Base-by-base conservation (phyloP, 2,888 invertebrate species). In the Blastobasis lacticolella region DNA sequence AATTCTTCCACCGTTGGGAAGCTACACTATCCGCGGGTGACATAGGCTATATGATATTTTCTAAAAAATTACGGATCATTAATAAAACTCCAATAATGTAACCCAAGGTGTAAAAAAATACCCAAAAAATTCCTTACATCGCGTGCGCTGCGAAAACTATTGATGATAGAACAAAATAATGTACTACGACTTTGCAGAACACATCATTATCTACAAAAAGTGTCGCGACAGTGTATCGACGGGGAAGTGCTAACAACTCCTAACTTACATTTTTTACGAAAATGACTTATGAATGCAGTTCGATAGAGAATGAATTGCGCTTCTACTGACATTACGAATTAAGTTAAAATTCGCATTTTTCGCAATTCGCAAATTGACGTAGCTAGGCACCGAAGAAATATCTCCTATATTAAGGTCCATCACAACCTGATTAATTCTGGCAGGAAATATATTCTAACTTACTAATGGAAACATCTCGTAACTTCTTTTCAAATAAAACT, bases 281-380 rank as follows among this genome's bases (percentile, higher is more conserved):
- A 48, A 48, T 38, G 48, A 48, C 48, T 38, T 48, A 10, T 48
- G 48, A 48, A 48, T 40, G 48, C 48, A 48, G 48, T 48, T 48
- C 48, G 48, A 48, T 40, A 48, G 48, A 48, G 48, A 48, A 48
- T 48, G 6, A 48, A 48, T 48, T 48, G 40, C 48, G 48, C 38
- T 4, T 40, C 48, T 48, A 48, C 40, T 48, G 48, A 4, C 10
- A 48, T 48, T n/a, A 48, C 10, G 10, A 48, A 48, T 48, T n/a
- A 48, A 40, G 48, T 48, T 48, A 40, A 48, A 48, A 48, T 48
- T 48, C 40, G 10, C 10, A 48, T n/a, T n/a, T n/a, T n/a, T n/a
- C n/a, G n/a, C n/a, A n/a, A n/a, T n/a, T n/a, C n/a, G n/a, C n/a
- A 40, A 48, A 48, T 40, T 48, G 48, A 48, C 10, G 5, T 40